Evolutionary conservation across 2,113 vertebrate genomes (phyloP), one percentile per base, ranked within the genome.

Genomic region (Aegithalos caudatus): DNA sequence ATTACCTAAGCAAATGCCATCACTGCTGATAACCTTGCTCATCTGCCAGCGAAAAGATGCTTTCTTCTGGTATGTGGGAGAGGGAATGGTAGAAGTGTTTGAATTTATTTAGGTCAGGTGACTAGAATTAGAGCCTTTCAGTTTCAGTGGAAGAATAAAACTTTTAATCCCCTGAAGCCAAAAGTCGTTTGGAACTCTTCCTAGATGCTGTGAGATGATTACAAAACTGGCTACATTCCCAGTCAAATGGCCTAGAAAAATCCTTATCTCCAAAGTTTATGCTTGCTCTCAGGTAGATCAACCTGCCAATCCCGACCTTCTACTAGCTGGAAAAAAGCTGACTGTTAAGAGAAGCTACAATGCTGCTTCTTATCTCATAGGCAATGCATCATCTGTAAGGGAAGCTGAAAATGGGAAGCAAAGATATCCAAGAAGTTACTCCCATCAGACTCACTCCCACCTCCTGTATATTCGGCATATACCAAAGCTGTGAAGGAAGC

Each of bases 191-290:
- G 94, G 92, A 96, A 95, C 25, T 24, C 77, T 84, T 96, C 94
- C 92, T 86, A 95, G 92, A 96, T 90, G 92, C 54, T 95, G 88
- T 3, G 2, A 92, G 82, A 86, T 81, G 47, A 96, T 93, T 90
- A 94, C 64, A 71, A 82, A 92, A 92, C 76, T 95, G 93, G 94
- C 96, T 83, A 29, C 76, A 29, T 93, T 96, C 94, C 95, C 94
- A 96, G 94, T 64, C 85, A 96, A 95, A 93, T 90, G 80, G 94
- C 76, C 93, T 86, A 94, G 92, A 96, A 96, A 96, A 96, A 95
- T 88, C 92, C 93, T 91, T 96, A 95, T 94, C 93, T 86, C 85
- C 85, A 31, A 92, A 89, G 74, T 86, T 92, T 80, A 84, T 83
- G 58, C 47, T 66, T 90, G 66, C 84, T 95, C 81, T 33, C 78